Evolutionary conservation across 1,140 invertebrate genomes (phyloP).

Genomic region (Brachionus manjavacas): DNA sequence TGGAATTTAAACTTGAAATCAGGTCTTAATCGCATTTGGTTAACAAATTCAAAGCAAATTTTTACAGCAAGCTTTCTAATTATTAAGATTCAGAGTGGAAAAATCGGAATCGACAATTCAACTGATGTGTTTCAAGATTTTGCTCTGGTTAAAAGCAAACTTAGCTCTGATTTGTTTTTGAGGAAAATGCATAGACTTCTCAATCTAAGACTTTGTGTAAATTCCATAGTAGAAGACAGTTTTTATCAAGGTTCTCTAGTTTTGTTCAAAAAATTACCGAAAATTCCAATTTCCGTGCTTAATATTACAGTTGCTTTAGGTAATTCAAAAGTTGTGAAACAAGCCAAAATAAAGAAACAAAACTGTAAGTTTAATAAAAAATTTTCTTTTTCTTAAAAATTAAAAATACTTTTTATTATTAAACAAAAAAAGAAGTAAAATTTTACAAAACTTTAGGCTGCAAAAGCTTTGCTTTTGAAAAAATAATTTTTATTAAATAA

Average conservation of each 20-base stretch:
- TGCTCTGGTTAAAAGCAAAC: not conserved
- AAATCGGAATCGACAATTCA: not conserved
- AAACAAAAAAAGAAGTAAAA: no score
- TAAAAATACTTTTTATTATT: no score
- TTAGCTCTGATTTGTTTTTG: not conserved
- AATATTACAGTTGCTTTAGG: not conserved
- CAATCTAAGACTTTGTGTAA: not conserved
- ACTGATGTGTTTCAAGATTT: not conserved
- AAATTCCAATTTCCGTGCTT: not conserved
- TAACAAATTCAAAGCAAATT: not conserved
- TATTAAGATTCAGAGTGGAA: not conserved
- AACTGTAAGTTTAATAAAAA: no score
- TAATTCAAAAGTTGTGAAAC: not conserved
- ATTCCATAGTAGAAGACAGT: not conserved
- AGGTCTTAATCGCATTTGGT: not conserved
- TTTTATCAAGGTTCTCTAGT: not conserved
- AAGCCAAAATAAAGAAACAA: not conserved
- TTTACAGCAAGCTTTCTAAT: not conserved
- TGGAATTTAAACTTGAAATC: not conserved
- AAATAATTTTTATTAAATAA: no score
- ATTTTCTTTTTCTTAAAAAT: no score
- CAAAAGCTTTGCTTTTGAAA: no score
- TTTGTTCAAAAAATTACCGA: not conserved
- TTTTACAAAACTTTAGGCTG: no score
- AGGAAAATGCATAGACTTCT: not conserved